A percentile compares a stretch with the other conserved stretches of the same genome.
Evolutionary conservation across 2,113 vertebrate species (phyloP).

Genomic region (Burhinus bistriatus): DNA sequence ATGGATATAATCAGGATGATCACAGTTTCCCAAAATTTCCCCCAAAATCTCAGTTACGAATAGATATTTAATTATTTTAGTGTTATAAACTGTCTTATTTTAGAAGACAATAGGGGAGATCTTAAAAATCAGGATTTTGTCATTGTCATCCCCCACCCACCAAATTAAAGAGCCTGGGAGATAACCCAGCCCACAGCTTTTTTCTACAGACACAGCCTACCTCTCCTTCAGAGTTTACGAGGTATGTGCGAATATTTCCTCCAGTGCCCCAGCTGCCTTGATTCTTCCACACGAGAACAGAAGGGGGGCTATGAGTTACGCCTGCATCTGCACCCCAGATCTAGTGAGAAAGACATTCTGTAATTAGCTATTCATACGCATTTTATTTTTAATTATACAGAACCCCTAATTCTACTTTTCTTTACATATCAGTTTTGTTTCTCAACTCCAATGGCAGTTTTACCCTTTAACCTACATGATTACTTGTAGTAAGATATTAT

Average conservation of each 20-base stretch:
- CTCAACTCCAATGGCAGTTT: not conserved
- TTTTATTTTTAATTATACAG: not conserved
- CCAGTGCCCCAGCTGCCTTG: slow-evolving; percentile 91
- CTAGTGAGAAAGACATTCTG: slow-evolving; percentile 56
- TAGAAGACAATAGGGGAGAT: not conserved
- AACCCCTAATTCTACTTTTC: not conserved
- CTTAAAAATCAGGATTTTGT: not conserved
- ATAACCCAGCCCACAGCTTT: not conserved
- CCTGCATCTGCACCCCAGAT: slow-evolving; percentile 92
- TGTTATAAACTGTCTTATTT: not conserved
- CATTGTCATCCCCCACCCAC: not conserved
- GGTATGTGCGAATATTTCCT: slow-evolving; percentile 76
- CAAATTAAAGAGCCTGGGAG: not conserved
- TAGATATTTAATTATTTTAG: not conserved
- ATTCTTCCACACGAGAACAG: slow-evolving; percentile 91
- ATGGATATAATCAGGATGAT: not conserved
- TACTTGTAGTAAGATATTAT: not conserved
- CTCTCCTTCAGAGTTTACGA: slow-evolving; percentile 87
- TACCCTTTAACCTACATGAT: not conserved
- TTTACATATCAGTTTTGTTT: not conserved
- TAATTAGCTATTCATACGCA: not conserved
- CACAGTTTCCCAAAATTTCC: not conserved
- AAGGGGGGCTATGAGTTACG: slow-evolving; percentile 86
- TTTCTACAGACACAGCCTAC: slow-evolving; percentile 53
- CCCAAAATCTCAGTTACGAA: not conserved